Evolutionary conservation across 2,113 vertebrate species (phyloP).

Genomic region (Varanus salvator): DNA sequence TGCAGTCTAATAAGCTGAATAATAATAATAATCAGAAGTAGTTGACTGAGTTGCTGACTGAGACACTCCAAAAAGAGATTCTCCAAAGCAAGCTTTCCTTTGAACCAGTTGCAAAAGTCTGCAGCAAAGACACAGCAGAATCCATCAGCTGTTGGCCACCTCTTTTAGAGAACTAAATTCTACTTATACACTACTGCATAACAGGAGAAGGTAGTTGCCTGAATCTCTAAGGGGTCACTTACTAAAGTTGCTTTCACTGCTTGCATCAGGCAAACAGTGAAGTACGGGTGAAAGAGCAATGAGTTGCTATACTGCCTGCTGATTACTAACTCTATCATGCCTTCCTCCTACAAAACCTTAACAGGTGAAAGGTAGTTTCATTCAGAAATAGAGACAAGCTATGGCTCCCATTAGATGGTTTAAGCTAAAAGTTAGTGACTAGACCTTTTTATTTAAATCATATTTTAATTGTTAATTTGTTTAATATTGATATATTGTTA

Average conservation of each 20-base stretch:
- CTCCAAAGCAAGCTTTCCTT: background rate
- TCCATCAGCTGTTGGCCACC: background rate
- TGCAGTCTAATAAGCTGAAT: too few relatives aligned
- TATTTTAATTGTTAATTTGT: too few relatives aligned
- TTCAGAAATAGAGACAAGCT: background rate
- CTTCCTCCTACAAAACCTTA: background rate
- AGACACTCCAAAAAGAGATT: background rate
- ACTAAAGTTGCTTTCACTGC: background rate
- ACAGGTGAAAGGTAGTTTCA: background rate
- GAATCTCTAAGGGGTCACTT: background rate
- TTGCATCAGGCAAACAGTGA: background rate
- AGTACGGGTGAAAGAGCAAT: background rate
- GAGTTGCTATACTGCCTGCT: background rate
- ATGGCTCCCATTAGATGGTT: background rate
- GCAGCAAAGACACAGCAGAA: background rate
- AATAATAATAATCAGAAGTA: background rate
- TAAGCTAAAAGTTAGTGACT: too few relatives aligned
- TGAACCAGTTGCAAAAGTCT: background rate
- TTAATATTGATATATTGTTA: too few relatives aligned
- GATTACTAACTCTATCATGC: background rate
- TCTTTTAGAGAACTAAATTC: background rate
- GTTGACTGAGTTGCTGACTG: background rate
- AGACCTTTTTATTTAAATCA: too few relatives aligned
- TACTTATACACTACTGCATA: background rate
- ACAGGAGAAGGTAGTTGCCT: background rate